Base-by-base conservation (phyloP, 2,113 vertebrate genomes). In the Bothrops jararaca region DNA sequence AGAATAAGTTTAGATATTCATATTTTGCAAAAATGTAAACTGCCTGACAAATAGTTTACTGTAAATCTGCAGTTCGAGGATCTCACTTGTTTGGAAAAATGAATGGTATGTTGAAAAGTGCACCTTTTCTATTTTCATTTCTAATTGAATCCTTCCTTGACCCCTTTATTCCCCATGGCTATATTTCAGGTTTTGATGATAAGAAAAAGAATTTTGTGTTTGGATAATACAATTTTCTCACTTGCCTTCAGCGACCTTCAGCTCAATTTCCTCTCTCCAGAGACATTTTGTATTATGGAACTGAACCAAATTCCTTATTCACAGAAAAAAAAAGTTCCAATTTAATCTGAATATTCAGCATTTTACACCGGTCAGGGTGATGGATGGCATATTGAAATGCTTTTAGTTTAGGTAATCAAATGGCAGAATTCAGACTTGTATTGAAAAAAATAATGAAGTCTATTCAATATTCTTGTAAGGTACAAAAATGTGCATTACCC, bases 301-400 rank as follows among this genome's bases (percentile, higher is more conserved):
- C 92, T 95, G 97, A 97, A 98, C 97, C 96, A 95, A 97, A 97
- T 97, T 97, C 95, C 96, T 97, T 97, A 98, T 98, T 97, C 97
- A 97, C 97, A 97, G 97, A 96, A 97, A 95, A 97, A 97, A 97
- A 93, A 97, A 96, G 97, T 97, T 96, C 96, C 97, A 96, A 97
- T 98, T 97, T 97, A 97, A 97, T 97, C 97, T 97, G 97, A 97
- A 98, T 97, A 97, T 97, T 96, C 96, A 97, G 97, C 97, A 95
- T 96, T 96, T 96, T 95, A 95, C 95, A 92, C 94, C 92, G 96
- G 97, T 96, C 97, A 96, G 96, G 97, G 97, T 97, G 97, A 97
- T 97, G 97, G 97, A 97, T 98, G 97, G 97, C 96, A 95, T 96
- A 96, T 96, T 97, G 97, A 98, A 97, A 97, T 93, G 95, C 96